Base-by-base conservation (phyloP, 1,140 invertebrate species). In the Lineus longissimus region DNA sequence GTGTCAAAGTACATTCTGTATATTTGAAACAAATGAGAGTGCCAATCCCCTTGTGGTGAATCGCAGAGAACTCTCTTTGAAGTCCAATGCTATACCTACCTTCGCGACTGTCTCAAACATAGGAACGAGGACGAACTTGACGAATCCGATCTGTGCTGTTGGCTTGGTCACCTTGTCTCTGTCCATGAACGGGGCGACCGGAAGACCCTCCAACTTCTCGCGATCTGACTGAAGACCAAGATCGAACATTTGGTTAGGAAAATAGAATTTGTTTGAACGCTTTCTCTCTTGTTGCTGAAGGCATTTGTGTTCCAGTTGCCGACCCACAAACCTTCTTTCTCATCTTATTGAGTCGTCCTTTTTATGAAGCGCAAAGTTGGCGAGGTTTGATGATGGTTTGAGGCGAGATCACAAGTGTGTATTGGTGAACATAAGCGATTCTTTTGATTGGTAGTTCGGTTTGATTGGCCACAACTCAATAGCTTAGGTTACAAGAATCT, bases 171-270 rank as follows among this genome's bases (percentile, higher is more conserved):
- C 82, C 69, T 83, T 83, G 23, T 82, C 80, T 59, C 80, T 60
- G 69, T 83, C 82, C 82, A 83, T 83, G 62, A 83, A 82, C 1
- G 82, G 81, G 1, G 82, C 78, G n/a, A 83, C 79, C 9, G 82
- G 81, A 36, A 83, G 70, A 13, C 82, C 82, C 67, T 82, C 77
- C 55, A 74, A 58, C 64, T 82, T 83, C 65, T 83, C 82, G 36
- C 73, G 66, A 55, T 81, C 79, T 25, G 74, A 76, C 75, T 76
- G 67, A 30, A 60, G 23, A n/a, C 6, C n/a, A 55, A 66, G n/a
- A n/a, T 45, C 15, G 23, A 33, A 56, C 30, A 51, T 47, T 17
- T 17, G n/a, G 15, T 11, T 17, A 13, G 13, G 45, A 56, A 17
- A 11, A 13, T 13, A 47, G 15, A 55, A 19, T 19, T 13, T 13